phyloP scores from a whole-genome alignment of 92 coral and sea anemone species.

The Porites cylindrica region DNA sequence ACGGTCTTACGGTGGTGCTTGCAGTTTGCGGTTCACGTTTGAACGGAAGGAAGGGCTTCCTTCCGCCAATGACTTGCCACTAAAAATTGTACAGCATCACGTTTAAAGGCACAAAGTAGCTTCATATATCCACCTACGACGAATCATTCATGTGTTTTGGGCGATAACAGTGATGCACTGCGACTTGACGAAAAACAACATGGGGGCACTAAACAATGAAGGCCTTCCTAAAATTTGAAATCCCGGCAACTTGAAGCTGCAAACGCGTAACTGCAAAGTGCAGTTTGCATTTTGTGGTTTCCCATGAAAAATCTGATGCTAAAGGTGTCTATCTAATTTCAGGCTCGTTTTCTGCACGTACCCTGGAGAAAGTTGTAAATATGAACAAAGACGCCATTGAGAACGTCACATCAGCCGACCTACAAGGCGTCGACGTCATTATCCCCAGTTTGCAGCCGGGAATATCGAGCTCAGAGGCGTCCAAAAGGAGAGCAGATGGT shows the following conservation, averaged over 20 bases:
- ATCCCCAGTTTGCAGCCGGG: slow-evolving; percentile 15
- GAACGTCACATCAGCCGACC: slow-evolving; percentile 18
- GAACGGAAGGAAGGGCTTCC: too few species aligned
- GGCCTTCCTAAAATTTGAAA: too few species aligned
- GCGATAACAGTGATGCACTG: too few species aligned
- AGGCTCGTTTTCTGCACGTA: slow-evolving; percentile 22
- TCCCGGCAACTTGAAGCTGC: background rate
- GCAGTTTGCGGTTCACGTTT: too few species aligned
- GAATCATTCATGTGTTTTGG: background rate
- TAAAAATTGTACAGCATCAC: too few species aligned
- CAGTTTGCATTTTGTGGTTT: too few species aligned
- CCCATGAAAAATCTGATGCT: too few species aligned
- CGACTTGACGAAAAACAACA: too few species aligned
- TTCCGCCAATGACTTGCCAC: too few species aligned
- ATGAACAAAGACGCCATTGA: background rate
- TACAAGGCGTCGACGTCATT: background rate
- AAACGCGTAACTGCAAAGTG: background rate
- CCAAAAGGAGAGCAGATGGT: background rate
- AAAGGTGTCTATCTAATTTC: background rate
- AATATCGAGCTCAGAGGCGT: slow-evolving; percentile 1
- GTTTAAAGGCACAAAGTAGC: too few species aligned
- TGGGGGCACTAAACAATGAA: too few species aligned
- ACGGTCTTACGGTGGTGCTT: too few species aligned
- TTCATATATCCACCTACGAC: background rate
- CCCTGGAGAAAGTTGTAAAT: slow-evolving; percentile 1